phyloP scores from a whole-genome alignment of 2,888 invertebrate genomes.

The Trichacis sp. region DNA sequence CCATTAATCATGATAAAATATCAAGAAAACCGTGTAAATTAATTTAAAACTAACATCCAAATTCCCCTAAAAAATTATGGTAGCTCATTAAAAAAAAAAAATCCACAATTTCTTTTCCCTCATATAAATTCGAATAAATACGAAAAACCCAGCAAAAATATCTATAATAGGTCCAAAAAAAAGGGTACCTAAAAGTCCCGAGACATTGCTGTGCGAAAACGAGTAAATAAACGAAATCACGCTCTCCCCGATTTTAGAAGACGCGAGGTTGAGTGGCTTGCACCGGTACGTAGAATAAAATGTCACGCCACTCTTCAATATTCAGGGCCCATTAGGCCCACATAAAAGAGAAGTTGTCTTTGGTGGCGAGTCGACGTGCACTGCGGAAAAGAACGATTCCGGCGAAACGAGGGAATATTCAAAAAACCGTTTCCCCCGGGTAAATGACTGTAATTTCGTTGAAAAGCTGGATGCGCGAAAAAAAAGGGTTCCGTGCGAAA shows the following conservation, averaged over 20 bases:
- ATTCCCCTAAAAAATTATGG: too few species aligned
- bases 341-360: slow-evolving; percentile 48
- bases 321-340: slow-evolving; percentile 8
- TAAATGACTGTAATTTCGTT: slow-evolving; percentile 68
- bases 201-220: too few species aligned
- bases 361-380: slow-evolving; percentile 48
- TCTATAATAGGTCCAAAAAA: too few species aligned
- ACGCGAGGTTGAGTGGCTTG: background rate
- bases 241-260: background rate
- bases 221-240: background rate
- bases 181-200: too few species aligned
- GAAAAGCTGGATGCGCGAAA: slow-evolving; percentile 51
- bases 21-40: too few species aligned
- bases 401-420: slow-evolving; percentile 65
- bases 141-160: too few species aligned
- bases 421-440: too few species aligned
- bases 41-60: too few species aligned
- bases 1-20: too few species aligned
- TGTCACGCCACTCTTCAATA: background rate
- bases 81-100: too few species aligned
- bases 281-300: background rate
- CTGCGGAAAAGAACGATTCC: slow-evolving; percentile 57
- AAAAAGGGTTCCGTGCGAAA: slow-evolving; percentile 53
- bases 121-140: too few species aligned
- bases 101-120: too few species aligned